phyloP scores from a whole-genome alignment of 2,797 vertebrate species.

The Orestias chungarensis region DNA sequence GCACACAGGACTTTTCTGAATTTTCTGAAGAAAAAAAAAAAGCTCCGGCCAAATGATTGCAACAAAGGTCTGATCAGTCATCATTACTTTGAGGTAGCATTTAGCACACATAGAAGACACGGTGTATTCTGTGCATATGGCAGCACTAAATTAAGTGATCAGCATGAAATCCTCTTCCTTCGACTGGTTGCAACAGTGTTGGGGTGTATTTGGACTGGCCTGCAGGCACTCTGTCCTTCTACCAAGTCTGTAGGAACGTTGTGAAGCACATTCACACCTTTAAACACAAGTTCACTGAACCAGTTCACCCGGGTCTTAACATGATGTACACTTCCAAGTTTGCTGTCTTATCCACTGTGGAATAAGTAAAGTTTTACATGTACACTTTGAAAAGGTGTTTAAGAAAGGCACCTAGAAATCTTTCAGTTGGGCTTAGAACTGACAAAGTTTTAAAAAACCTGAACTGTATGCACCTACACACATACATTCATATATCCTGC shows the following conservation, averaged over 20 bases:
- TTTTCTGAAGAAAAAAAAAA: not conserved
- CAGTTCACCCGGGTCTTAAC: not conserved
- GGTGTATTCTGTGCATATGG: fast-evolving
- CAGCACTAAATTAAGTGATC: not conserved
- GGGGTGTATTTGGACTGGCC: not conserved
- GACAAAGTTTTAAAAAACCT: too few relatives aligned
- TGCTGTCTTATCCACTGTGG: not conserved
- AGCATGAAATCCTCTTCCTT: not conserved
- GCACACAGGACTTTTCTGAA: too few relatives aligned
- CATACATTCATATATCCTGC: too few relatives aligned
- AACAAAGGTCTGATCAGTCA: not conserved
- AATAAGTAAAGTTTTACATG: too few relatives aligned
- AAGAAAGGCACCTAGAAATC: too few relatives aligned
- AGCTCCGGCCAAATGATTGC: not conserved
- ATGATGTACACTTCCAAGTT: not conserved
- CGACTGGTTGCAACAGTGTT: not conserved
- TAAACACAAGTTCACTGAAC: not conserved
- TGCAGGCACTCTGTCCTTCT: not conserved
- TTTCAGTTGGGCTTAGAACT: too few relatives aligned
- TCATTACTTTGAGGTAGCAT: not conserved
- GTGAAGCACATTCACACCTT: not conserved
- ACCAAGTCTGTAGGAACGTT: not conserved
- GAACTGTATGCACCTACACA: too few relatives aligned
- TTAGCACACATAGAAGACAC: not conserved
- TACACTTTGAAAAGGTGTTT: too few relatives aligned